Conservation (phyloP, 1,140 invertebrate species). For the Lysiphlebus fabarum region DNA sequence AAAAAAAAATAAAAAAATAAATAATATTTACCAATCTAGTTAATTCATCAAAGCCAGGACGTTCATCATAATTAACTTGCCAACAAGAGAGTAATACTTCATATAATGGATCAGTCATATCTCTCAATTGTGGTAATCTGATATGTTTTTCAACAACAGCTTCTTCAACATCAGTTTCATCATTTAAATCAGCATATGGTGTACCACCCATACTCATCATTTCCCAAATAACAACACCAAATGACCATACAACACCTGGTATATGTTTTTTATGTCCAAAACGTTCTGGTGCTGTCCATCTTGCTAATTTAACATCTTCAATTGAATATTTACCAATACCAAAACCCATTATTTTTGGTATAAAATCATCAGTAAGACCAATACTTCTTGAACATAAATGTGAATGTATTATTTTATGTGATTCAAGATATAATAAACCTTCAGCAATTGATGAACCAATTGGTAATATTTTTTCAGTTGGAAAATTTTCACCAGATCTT, state of each 20-base stretch:
- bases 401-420: constrained; percentile 66
- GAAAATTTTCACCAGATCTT: constrained; percentile 59
- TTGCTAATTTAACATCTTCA: constrained; percentile 60
- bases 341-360: constrained; percentile 71
- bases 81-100: constrained; percentile 81
- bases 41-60: constrained; percentile 67
- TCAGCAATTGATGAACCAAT: constrained; percentile 62
- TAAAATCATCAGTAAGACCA: constrained; percentile 59
- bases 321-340: constrained; percentile 61
- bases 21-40: constrained; percentile 44
- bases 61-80: constrained; percentile 76
- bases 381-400: constrained; percentile 72
- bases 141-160: constrained; percentile 64
- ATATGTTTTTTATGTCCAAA: constrained; percentile 65
- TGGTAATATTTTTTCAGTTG: constrained; percentile 62
- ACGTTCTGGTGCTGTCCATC: constrained; percentile 77
- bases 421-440: constrained; percentile 47
- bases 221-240: constrained; percentile 80
- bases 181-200: constrained; percentile 66
- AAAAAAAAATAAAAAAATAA: constrained; percentile 11
- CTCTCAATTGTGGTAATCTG: constrained; percentile 68
- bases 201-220: constrained; percentile 78
- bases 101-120: constrained; percentile 73
- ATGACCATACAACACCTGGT: constrained; percentile 77
- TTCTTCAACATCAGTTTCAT: constrained; percentile 66